Evolutionary conservation across 92 coral and sea anemone genomes (phyloP).

Genomic region (Anthopleura xanthogrammica): DNA sequence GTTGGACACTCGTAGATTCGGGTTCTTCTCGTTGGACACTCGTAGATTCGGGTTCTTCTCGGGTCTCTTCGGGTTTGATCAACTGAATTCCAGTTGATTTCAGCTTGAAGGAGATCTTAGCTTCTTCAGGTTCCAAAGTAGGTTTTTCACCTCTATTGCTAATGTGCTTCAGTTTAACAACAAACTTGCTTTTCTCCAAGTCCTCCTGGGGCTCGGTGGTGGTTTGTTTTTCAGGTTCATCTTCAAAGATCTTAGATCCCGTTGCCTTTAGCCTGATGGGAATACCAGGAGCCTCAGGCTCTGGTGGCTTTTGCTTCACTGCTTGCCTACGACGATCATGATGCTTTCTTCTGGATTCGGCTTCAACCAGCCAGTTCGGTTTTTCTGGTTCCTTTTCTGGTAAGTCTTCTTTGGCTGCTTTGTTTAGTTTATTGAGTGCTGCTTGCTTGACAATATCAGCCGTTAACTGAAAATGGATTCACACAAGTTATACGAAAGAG

Average conservation of each 20-base stretch:
- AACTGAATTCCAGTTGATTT: conserved; percentile 41
- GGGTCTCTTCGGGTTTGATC: conserved; percentile 14
- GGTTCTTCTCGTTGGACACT: neutral
- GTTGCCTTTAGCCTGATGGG: conserved; percentile 27
- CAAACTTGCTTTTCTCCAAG: conserved; percentile 18
- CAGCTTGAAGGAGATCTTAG: conserved; percentile 30
- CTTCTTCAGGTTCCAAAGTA: conserved; percentile 24
- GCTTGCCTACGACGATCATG: conserved; percentile 67
- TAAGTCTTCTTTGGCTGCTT: conserved; percentile 78
- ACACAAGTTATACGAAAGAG: neutral
- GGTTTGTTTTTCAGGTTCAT: neutral
- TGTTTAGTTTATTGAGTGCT: conserved; percentile 72
- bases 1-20: neutral
- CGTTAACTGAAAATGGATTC: conserved; percentile 39
- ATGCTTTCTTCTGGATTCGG: conserved; percentile 81
- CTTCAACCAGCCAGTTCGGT: conserved; percentile 95
- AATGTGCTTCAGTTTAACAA: conserved; percentile 24
- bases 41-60: neutral
- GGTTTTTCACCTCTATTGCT: neutral
- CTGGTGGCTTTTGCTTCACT: conserved; percentile 43
- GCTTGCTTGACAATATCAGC: conserved; percentile 87
- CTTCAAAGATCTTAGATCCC: conserved; percentile 31
- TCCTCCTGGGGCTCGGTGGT: conserved; percentile 15
- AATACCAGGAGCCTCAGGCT: conserved; percentile 6
- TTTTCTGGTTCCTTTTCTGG: conserved; percentile 76